Conservation (phyloP, 2,113 vertebrate genomes). For the Callionymus lyra region DNA sequence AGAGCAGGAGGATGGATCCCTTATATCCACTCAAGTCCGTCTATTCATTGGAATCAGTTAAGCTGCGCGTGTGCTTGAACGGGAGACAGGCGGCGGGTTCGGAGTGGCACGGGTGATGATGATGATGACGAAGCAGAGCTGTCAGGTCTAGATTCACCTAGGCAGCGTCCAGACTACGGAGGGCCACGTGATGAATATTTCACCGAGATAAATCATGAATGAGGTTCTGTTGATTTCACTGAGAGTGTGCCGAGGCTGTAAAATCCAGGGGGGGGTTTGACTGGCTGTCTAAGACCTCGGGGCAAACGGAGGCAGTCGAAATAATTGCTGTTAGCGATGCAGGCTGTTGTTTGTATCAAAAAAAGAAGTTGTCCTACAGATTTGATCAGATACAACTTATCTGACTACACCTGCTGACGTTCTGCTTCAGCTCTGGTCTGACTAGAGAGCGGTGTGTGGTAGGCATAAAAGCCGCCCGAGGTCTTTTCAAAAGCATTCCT, state of each 20-base stretch:
- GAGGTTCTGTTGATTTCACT: slow-evolving; percentile 61
- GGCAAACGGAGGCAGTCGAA: slow-evolving; percentile 62
- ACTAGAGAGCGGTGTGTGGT: slow-evolving; percentile 19
- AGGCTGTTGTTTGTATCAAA: slow-evolving; percentile 65
- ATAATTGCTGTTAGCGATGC: slow-evolving; percentile 65
- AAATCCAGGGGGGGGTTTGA: slow-evolving; percentile 54
- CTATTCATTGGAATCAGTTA: slow-evolving; percentile 60
- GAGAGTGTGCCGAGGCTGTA: slow-evolving; percentile 44
- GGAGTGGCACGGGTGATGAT: slow-evolving; percentile 50
- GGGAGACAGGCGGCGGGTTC: slow-evolving; percentile 55
- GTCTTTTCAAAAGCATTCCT: not conserved
- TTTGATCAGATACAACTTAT: slow-evolving; percentile 50
- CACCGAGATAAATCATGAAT: slow-evolving; percentile 63
- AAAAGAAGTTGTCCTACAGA: slow-evolving; percentile 50
- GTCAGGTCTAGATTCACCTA: slow-evolving; percentile 60
- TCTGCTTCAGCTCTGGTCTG: slow-evolving; percentile 31
- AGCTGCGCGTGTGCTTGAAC: slow-evolving; percentile 40
- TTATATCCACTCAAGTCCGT: slow-evolving; percentile 45
- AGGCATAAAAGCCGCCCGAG: slow-evolving; percentile 1
- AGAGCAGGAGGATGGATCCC: slow-evolving; percentile 54
- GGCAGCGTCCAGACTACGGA: slow-evolving; percentile 50
- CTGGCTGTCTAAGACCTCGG: slow-evolving; percentile 61
- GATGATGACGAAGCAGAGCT: slow-evolving; percentile 59
- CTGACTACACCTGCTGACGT: slow-evolving; percentile 41
- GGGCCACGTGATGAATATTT: slow-evolving; percentile 63